Evolutionary conservation across 92 coral and sea anemone species (phyloP), one percentile per base, ranked within the genome.

Genomic region (Siderastrea radians): DNA sequence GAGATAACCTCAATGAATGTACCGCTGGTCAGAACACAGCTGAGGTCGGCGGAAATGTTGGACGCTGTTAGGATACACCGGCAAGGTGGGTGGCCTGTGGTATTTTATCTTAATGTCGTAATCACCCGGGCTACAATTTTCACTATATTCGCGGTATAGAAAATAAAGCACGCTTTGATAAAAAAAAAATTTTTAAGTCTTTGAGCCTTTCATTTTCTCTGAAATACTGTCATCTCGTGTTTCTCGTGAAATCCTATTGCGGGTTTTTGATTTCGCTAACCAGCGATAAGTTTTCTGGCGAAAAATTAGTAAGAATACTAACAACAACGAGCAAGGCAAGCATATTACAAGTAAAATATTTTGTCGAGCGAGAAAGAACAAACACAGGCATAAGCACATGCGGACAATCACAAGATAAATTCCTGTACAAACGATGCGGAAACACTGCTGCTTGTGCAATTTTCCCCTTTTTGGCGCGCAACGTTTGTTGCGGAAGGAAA

Each of bases 11-110:
- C 94, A 2, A 70, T 97, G 90, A 92, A 95, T 48, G 99, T 97
- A 45, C 99, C 99, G 47, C 90, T 97, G 68, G 93, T 86, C 75
- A 83, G 99, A 76, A 95, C 94, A 63, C 99, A 97, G 81, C 89
- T 97, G 59, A 88, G 98, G 72, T 89, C 97, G 13, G 99, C 98
- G 13, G 98, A 97, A 77, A 94, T 97, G 94, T 81, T 97, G 65
- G 99, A 97, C 61, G 97, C 99, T 19, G 96, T 97, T 19, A 77
- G 99, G 77, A 94, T 97, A 61, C 99, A 97, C 88, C 78, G 99
- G 75, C 99, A 97, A 95, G 99, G 99, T 96, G 83, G 72, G 93
- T 46, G 55, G 49, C 67, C 54, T 74, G 52, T 61, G 53, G 73
- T 52, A 64, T 61, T 3, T 26, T 26, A 26, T 26, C 38, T 26